These are phyloP conservation scores for Ceramica pisi DNA, from an alignment of 2,888 invertebrate species.

Conservation along the genomic window DNA sequence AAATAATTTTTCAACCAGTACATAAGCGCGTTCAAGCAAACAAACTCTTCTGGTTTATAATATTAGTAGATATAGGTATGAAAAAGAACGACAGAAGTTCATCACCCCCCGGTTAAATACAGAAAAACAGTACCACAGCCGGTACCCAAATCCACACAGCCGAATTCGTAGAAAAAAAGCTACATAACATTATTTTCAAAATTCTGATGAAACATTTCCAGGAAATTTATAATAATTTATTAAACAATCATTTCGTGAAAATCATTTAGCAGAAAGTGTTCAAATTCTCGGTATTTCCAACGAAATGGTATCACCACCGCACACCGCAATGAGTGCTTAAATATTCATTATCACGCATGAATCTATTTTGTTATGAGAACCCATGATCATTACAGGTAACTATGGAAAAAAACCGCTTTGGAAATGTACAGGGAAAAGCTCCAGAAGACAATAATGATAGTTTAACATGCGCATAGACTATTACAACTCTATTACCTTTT, in stretches of 20 bases:
- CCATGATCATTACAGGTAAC: constrained; percentile 28
- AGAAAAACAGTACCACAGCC: too few relatives aligned
- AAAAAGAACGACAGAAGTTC: too few relatives aligned
- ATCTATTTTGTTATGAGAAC: constrained; percentile 26
- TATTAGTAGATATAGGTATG: too few relatives aligned
- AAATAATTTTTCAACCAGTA: too few relatives aligned
- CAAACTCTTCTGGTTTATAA: too few relatives aligned
- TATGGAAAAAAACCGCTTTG: constrained; percentile 24
- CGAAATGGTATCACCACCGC: neutral
- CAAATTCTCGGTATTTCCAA: neutral
- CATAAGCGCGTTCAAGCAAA: too few relatives aligned
- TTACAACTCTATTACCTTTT: constrained; percentile 19
- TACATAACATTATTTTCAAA: neutral
- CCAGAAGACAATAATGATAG: constrained; percentile 44
- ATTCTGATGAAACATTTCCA: neutral
- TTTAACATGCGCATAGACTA: constrained; percentile 54
- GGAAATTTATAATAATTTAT: neutral
- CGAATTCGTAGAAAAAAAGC: constrained; percentile 7
- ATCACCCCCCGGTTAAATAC: too few relatives aligned
- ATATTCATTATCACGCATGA: constrained; percentile 29
- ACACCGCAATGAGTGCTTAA: constrained; percentile 13
- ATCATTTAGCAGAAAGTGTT: neutral
- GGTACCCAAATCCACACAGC: too few relatives aligned
- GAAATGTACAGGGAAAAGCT: constrained; percentile 33
- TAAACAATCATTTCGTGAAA: neutral